Base-by-base conservation (phyloP, 2,888 invertebrate genomes). In the Leucophenga maculata region DNA sequence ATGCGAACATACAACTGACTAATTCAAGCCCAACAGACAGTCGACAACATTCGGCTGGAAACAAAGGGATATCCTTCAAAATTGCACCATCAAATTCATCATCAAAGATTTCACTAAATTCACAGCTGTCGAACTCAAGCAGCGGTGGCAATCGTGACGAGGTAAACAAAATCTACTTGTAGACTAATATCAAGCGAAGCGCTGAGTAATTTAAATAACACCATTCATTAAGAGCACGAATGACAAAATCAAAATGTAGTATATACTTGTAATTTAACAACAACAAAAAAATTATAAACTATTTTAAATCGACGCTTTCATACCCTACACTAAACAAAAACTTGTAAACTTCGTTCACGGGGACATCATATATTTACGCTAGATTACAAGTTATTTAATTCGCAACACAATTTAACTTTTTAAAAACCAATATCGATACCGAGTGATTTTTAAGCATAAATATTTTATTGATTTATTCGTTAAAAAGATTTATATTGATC, bases 1-100 rank as follows among this genome's bases (percentile, higher is more conserved):
- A 14, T 14, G 14, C 8, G 6, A 16, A 14, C 11, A 50, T 3
- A 39, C 39, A 3, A 39, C 8, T 39, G 39, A 1, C 39, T 39
- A 39, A 83, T 74, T 82, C 87, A 62, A 90, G 90, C 78, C 71
- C 72, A 69, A 75, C 75, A 18, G 83, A 84, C 68, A 89, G 88
- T 78, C 89, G 89, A 1, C 70, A 73, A 26, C 26, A 26, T 26
- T 26, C 67, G 77, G 39, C n/a, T 1, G 18, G 50, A 1, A 50
- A 50, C 84, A 74, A 73, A 84, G 59, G 71, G 78, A 77, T 76
- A 59, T 55, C 80, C 31, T 59, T 76, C 52, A 78, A 85, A 48
- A 57, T 67, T 67, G 59, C 72, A 46, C 26, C 68, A 22, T 20
- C 69, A 62, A n/a, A 60, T 22, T 31, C 67, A 2, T 18, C 62